Percentiles rank a stretch among this genome's conserved stretches.
These are phyloP conservation scores for Falco peregrinus DNA, from an alignment of 2,797 vertebrate genomes.

Conservation along the genomic window DNA sequence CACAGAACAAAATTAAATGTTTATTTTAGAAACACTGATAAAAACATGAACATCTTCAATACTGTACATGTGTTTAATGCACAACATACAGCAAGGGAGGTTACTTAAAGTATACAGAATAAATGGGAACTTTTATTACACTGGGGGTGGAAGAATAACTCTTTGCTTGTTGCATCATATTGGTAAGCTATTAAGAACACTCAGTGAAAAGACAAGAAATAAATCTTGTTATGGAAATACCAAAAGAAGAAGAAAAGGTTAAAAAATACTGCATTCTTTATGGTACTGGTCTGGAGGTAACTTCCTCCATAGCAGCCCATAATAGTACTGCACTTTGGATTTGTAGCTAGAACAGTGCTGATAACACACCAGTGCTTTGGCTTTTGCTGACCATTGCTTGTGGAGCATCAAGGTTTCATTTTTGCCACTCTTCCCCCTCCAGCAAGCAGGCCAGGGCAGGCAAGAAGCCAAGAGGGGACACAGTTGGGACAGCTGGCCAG, in stretches of 20 bases:
- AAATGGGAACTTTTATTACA: neutral
- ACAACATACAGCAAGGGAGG: neutral
- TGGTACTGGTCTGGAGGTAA: neutral
- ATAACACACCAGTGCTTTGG: neutral
- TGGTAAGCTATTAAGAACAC: neutral
- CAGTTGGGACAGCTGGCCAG: neutral
- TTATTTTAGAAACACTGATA: slow-evolving; percentile 10
- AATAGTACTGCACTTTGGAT: neutral
- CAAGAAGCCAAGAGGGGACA: neutral
- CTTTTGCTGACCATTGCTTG: neutral
- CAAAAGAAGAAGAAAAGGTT: neutral
- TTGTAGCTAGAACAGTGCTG: neutral
- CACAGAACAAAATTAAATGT: neutral
- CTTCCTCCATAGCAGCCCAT: neutral
- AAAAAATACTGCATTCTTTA: neutral
- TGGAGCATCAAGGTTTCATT: neutral
- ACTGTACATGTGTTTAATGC: neutral
- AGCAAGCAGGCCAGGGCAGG: neutral
- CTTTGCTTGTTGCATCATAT: neutral
- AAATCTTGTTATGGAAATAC: neutral
- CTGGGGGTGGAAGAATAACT: neutral
- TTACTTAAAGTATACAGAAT: neutral
- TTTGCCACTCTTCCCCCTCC: neutral
- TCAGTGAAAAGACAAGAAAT: neutral
- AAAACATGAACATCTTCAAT: neutral